These are phyloP conservation scores for Aleiodes leptofemur DNA, from an alignment of 2,888 invertebrate species.

Conservation along the genomic window DNA sequence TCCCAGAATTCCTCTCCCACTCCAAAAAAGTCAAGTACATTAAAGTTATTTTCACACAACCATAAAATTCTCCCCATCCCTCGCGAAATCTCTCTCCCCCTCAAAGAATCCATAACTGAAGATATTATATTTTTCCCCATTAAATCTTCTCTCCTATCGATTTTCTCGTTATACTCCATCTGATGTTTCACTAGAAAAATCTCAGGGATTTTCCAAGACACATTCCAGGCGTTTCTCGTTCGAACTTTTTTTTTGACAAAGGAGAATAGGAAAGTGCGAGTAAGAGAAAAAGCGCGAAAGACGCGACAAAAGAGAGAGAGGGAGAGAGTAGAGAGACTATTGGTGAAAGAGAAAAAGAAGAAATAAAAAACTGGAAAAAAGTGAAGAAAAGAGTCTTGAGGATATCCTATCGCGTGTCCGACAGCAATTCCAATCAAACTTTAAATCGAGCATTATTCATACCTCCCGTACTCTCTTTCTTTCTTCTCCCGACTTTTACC, in stretches of 20 bases:
- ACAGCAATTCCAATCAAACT: constrained; percentile 51
- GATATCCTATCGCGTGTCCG: constrained; percentile 46
- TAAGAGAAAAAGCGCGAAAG: neutral
- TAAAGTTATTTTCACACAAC: too few species aligned
- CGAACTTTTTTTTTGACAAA: constrained; percentile 26
- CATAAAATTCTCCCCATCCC: too few species aligned
- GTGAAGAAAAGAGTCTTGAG: constrained; percentile 17
- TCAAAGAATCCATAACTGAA: too few species aligned
- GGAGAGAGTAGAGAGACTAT: neutral
- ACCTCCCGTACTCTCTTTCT: constrained; percentile 30
- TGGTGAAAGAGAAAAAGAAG: constrained; percentile 29
- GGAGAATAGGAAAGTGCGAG: constrained; percentile 25
- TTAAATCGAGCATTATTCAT: constrained; percentile 50
- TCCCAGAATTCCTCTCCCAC: too few species aligned
- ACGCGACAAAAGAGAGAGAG: constrained; percentile 3
- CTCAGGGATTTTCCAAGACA: constrained; percentile 6
- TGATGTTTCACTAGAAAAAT: constrained; percentile 10
- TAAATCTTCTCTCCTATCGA: too few species aligned
- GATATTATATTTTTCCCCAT: too few species aligned
- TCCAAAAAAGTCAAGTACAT: too few species aligned
- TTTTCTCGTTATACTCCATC: too few species aligned
- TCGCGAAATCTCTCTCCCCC: too few species aligned
- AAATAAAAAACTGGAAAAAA: constrained; percentile 1
- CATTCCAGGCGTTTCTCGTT: constrained; percentile 17
- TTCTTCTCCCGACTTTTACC: too few species aligned